Conservation (phyloP, 1,140 invertebrate species). For the Zaprionus davidi region DNA sequence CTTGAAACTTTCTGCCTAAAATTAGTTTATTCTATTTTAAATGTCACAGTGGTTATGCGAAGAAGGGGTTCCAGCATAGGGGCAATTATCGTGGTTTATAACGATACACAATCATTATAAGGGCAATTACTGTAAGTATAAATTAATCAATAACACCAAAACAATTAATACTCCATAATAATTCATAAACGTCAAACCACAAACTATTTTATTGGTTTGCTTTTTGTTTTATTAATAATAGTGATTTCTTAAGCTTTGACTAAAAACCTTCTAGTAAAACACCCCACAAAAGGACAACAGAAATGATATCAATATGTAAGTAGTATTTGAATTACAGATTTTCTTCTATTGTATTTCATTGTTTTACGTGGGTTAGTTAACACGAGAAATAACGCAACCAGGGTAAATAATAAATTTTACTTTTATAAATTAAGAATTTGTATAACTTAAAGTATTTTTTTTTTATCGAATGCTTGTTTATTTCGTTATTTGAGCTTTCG, state of each 20-base stretch:
- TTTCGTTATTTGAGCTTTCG: constrained; percentile 26
- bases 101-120: background rate
- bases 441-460: constrained; percentile 32
- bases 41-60: background rate
- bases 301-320: constrained; percentile 19
- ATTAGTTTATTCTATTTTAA: background rate
- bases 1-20: no score
- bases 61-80: background rate
- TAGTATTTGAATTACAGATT: constrained; percentile 49
- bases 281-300: constrained; percentile 36
- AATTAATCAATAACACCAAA: background rate
- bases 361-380: constrained; percentile 31
- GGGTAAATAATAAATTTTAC: constrained; percentile 14
- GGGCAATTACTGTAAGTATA: background rate
- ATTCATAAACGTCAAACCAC: background rate
- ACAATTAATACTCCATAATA: background rate
- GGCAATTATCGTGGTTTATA: background rate
- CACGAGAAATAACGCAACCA: background rate
- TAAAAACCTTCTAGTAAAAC: constrained; percentile 36
- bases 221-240: constrained; percentile 63
- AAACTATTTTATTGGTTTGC: constrained; percentile 14
- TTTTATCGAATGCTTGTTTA: constrained; percentile 9
- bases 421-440: constrained; percentile 22
- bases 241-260: constrained; percentile 21
- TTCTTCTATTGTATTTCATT: constrained; percentile 38